Percentiles rank a stretch among this genome's conserved stretches.
Evolutionary conservation across 1,140 invertebrate genomes (phyloP).

Genomic region (Nomia melanderi): DNA sequence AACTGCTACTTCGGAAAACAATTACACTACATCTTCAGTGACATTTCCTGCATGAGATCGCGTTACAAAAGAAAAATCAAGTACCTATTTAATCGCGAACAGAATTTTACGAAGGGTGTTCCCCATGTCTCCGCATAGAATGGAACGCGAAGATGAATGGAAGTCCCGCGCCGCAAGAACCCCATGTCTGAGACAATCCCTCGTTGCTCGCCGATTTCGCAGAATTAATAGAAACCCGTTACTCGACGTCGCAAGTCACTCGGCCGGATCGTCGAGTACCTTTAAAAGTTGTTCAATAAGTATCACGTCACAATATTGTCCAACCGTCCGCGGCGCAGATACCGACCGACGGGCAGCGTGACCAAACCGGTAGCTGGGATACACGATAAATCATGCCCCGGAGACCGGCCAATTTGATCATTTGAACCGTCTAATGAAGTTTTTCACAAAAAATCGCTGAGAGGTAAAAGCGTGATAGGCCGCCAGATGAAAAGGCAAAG

Average conservation of each 20-base stretch:
- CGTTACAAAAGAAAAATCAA: too few species aligned
- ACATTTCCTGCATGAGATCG: too few species aligned
- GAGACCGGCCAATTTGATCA: neutral
- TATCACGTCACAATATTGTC: neutral
- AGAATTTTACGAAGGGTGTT: too few species aligned
- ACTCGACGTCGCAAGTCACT: neutral
- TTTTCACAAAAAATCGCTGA: neutral
- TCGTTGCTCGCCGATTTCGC: constrained; percentile 10
- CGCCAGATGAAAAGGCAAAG: too few species aligned
- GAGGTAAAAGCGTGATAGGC: too few species aligned
- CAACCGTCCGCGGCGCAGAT: neutral
- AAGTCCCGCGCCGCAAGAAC: neutral
- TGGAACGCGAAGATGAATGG: neutral
- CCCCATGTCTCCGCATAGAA: neutral
- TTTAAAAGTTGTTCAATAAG: constrained; percentile 20
- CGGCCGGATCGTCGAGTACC: neutral
- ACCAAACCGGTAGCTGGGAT: too few species aligned
- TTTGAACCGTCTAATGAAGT: neutral
- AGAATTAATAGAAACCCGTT: constrained; percentile 34
- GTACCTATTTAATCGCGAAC: too few species aligned
- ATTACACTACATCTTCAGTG: too few species aligned
- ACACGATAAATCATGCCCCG: neutral
- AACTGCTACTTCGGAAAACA: too few species aligned
- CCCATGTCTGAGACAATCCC: constrained; percentile 8
- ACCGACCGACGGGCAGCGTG: too few species aligned